Conservation (phyloP, 2,888 invertebrate genomes). For the Dryobota labecula region DNA sequence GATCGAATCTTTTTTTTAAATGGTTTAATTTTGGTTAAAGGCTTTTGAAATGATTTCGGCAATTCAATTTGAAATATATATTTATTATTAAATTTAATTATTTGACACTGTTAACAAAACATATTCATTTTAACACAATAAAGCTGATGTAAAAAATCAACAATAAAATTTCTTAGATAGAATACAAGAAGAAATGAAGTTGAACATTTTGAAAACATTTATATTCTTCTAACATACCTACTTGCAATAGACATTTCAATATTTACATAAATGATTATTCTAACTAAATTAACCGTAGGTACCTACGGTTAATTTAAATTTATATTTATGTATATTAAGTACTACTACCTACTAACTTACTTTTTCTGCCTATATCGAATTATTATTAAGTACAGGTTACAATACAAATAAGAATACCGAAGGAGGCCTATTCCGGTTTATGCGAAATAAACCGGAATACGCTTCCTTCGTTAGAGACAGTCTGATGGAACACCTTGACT, state of each 20-base stretch:
- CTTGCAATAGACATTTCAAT: constrained; percentile 19
- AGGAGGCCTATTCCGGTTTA: too few relatives aligned
- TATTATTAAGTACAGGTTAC: not conserved
- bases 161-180: constrained; percentile 16
- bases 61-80: constrained; percentile 15
- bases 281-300: too few relatives aligned
- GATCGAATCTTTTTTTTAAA: not conserved
- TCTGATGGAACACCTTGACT: constrained; percentile 24
- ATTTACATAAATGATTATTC: constrained; percentile 21
- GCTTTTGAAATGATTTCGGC: not conserved
- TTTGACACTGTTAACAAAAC: constrained; percentile 40
- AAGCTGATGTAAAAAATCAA: constrained; percentile 33
- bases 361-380: not conserved
- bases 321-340: not conserved
- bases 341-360: not conserved
- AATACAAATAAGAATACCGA: too few relatives aligned
- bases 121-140: constrained; percentile 24
- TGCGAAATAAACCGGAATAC: not conserved
- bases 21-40: not conserved
- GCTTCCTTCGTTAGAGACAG: constrained; percentile 2
- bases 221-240: constrained; percentile 13
- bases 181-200: constrained; percentile 7
- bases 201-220: constrained; percentile 14
- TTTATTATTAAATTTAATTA: constrained; percentile 30
- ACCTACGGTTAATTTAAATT: not conserved